Evolutionary conservation across 2,113 vertebrate genomes (phyloP).

Genomic region (Amphiprion percula): DNA sequence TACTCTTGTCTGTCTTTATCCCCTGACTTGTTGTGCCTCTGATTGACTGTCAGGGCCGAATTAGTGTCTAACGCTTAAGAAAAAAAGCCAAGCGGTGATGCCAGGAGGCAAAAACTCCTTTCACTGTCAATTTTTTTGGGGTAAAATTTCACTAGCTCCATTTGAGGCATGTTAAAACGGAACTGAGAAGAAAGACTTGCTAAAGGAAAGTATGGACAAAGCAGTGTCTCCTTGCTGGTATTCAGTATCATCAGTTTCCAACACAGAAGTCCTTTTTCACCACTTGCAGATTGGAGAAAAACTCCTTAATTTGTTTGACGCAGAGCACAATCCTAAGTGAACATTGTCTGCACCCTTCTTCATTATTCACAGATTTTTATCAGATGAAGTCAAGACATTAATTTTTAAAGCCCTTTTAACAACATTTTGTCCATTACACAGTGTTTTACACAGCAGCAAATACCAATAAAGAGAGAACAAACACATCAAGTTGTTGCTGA

Average conservation of each 20-base stretch:
- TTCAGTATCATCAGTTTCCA: constrained; percentile 34
- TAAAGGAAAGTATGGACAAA: not conserved
- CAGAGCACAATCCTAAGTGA: not conserved
- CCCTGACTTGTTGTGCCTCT: not conserved
- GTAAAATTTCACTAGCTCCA: too few relatives aligned
- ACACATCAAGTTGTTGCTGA: constrained; percentile 19
- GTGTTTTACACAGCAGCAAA: constrained; percentile 32
- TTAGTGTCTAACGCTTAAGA: not conserved
- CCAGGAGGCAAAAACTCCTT: too few relatives aligned
- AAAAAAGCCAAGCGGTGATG: too few relatives aligned
- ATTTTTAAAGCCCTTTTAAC: constrained; percentile 44
- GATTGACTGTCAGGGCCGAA: not conserved
- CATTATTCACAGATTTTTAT: constrained; percentile 38
- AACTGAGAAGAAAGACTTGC: too few relatives aligned
- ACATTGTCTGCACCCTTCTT: not conserved
- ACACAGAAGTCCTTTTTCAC: not conserved
- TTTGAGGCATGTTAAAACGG: constrained; percentile 1
- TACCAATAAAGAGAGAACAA: constrained; percentile 26
- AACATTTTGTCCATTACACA: constrained; percentile 11
- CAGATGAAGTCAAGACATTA: constrained; percentile 47
- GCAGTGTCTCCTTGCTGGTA: constrained; percentile 9
- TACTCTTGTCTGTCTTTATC: not conserved
- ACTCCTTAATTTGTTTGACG: too few relatives aligned
- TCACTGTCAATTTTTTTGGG: too few relatives aligned
- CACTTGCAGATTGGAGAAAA: not conserved